Evolutionary conservation across 2,888 invertebrate species (phyloP).

Genomic region (Calameuta filiformis): DNA sequence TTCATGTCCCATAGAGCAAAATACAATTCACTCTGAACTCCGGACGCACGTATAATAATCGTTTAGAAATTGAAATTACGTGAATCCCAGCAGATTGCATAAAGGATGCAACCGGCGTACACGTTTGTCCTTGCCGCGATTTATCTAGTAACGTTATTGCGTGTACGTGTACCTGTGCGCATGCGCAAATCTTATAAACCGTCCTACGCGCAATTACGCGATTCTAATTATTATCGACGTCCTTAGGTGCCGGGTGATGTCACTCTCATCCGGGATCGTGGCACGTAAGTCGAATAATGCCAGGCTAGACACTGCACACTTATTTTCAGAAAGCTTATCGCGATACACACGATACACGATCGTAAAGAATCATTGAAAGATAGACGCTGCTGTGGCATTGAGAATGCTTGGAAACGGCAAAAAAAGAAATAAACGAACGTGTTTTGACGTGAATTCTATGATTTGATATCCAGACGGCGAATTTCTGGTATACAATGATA

Average conservation of each 20-base stretch:
- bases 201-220: neutral
- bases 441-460: neutral
- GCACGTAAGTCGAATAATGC: neutral
- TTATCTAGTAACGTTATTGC: neutral
- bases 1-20: neutral
- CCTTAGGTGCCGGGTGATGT: neutral
- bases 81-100: neutral
- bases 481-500: neutral
- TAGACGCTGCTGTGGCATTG: neutral
- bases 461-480: neutral
- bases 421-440: neutral
- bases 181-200: neutral
- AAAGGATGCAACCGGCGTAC: neutral
- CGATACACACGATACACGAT: neutral
- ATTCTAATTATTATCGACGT: neutral
- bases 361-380: neutral
- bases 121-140: neutral
- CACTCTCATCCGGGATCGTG: neutral
- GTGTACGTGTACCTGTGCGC: neutral
- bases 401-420: neutral
- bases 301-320: neutral
- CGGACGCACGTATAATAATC: neutral
- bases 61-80: neutral
- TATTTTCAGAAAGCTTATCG: neutral
- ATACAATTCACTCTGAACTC: neutral